phyloP scores from a whole-genome alignment of 2,888 invertebrate genomes.

The Selenia dentaria region DNA sequence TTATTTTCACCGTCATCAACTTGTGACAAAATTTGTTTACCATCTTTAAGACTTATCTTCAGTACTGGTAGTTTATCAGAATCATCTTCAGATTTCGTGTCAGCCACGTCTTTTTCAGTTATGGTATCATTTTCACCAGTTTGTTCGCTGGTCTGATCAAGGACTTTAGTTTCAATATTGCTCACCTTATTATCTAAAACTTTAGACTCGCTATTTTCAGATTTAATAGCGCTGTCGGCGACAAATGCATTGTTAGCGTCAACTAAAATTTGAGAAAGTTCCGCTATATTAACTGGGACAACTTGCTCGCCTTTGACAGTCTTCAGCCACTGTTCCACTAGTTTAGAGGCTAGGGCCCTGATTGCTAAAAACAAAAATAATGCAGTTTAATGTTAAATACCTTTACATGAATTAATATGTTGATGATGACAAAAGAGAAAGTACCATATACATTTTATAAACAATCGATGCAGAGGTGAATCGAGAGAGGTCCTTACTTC shows the following conservation, averaged over 20 bases:
- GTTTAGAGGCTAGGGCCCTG: conserved; percentile 89
- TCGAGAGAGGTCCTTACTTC: too few relatives aligned
- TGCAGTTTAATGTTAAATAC: too few relatives aligned
- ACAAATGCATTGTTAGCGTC: conserved; percentile 52
- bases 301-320: conserved; percentile 92
- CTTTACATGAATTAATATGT: too few relatives aligned
- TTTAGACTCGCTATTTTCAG: conserved; percentile 34
- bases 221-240: conserved; percentile 35
- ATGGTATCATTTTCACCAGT: conserved; percentile 13
- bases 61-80: conserved; percentile 56
- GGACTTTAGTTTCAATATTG: conserved; percentile 21
- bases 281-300: conserved; percentile 60
- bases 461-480: too few relatives aligned
- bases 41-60: conserved; percentile 89
- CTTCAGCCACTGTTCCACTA: conserved; percentile 96
- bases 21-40: conserved; percentile 88
- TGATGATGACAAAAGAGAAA: too few relatives aligned
- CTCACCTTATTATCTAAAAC: conserved; percentile 26
- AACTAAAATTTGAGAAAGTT: conserved; percentile 67
- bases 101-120: conserved; percentile 31
- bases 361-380: too few relatives aligned
- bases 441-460: too few relatives aligned
- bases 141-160: conserved; percentile 13
- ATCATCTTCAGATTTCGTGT: conserved; percentile 28
- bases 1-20: conserved; percentile 70